These are phyloP conservation scores for Panagrolaimus sp. DNA, from an alignment of 1,140 invertebrate genomes.

Conservation along the genomic window DNA sequence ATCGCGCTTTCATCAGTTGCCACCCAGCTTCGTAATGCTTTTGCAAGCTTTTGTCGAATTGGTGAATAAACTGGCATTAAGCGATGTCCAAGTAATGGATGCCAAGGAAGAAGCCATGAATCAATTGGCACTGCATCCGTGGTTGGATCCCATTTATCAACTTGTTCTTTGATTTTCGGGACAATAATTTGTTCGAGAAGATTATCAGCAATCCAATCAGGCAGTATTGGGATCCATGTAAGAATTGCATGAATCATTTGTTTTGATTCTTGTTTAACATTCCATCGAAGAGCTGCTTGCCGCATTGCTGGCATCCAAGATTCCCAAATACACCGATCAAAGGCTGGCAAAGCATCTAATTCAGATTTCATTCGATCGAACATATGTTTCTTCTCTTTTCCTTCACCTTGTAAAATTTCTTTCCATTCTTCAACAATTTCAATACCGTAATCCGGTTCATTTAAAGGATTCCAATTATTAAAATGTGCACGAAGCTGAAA, in stretches of 20 bases:
- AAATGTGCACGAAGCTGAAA: conserved; percentile 28
- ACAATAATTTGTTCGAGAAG: conserved; percentile 71
- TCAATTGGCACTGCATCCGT: conserved; percentile 88
- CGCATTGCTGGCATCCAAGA: conserved; percentile 78
- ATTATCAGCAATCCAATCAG: conserved; percentile 76
- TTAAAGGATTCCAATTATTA: conserved; percentile 70
- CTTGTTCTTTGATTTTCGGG: conserved; percentile 42
- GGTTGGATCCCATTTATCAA: conserved; percentile 79
- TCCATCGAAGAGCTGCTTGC: conserved; percentile 66
- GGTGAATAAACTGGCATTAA: conserved; percentile 82
- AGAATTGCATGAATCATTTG: conserved; percentile 74
- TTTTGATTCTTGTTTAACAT: conserved; percentile 62
- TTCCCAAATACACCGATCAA: conserved; percentile 72
- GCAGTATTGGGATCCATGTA: conserved; percentile 74
- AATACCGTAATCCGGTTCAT: conserved; percentile 65
- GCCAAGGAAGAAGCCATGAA: conserved; percentile 92
- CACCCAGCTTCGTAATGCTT: conserved; percentile 77
- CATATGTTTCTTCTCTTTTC: conserved; percentile 23
- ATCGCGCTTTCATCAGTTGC: conserved; percentile 70
- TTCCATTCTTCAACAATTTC: conserved; percentile 72
- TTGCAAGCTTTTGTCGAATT: conserved; percentile 81
- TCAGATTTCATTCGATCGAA: conserved; percentile 37
- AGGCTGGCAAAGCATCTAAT: conserved; percentile 44
- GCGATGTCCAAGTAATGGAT: conserved; percentile 70
- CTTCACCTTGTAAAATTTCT: conserved; percentile 65